Evolutionary conservation across 1,140 invertebrate genomes (phyloP).

Genomic region (Heliconius nattereri): DNA sequence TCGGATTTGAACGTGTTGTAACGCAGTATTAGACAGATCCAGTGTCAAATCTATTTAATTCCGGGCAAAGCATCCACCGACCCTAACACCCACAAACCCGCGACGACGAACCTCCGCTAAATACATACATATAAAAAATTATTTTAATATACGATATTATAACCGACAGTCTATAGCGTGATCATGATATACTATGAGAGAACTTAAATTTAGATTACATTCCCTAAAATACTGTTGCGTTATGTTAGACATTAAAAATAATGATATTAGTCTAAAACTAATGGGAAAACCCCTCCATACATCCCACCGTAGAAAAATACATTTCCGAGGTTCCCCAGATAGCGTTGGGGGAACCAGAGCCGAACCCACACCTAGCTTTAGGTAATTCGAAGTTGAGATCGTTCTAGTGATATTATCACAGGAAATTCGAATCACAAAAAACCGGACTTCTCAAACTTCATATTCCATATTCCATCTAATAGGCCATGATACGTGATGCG

Average conservation of each 20-base stretch:
- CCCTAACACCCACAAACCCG: slow-evolving; percentile 38
- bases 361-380: slow-evolving; percentile 46
- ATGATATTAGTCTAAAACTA: slow-evolving; percentile 79
- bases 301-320: slow-evolving; percentile 38
- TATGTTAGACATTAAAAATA: slow-evolving; percentile 78
- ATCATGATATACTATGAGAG: slow-evolving; percentile 56
- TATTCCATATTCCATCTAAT: slow-evolving; percentile 42
- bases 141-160: slow-evolving; percentile 38
- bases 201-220: slow-evolving; percentile 78
- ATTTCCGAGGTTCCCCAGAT: slow-evolving; percentile 25
- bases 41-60: slow-evolving; percentile 24
- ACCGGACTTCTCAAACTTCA: slow-evolving; percentile 24
- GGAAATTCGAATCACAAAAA: slow-evolving; percentile 48
- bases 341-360: slow-evolving; percentile 23
- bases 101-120: slow-evolving; percentile 40
- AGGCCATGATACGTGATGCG: slow-evolving; percentile 51
- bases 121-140: slow-evolving; percentile 35
- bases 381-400: slow-evolving; percentile 37
- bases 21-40: slow-evolving; percentile 2
- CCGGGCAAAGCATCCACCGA: slow-evolving; percentile 50
- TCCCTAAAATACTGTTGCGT: slow-evolving; percentile 80
- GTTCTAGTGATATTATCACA: not conserved
- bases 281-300: slow-evolving; percentile 35
- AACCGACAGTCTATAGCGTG: slow-evolving; percentile 57
- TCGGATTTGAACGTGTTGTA: slow-evolving; percentile 1